phyloP scores from a whole-genome alignment of 2,113 vertebrate genomes.

The Eidolon helvum region DNA sequence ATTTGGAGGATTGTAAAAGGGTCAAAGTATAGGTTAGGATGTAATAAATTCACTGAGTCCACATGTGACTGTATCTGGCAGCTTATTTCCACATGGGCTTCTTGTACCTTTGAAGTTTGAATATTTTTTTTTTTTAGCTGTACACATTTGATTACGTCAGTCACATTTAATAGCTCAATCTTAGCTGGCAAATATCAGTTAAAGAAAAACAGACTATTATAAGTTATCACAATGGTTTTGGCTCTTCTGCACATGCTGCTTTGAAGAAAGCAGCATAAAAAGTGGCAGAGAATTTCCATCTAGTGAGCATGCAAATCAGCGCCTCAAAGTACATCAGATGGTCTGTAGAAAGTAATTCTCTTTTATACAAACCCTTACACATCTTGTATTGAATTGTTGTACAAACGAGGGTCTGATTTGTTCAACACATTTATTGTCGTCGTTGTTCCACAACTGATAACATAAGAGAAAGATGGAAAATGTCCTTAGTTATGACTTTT shows the following conservation, averaged over 20 bases:
- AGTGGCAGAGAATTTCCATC: not conserved
- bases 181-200: not conserved
- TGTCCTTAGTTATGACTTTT: not conserved
- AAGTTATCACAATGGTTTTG: not conserved
- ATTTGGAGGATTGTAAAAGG: conserved; percentile 56
- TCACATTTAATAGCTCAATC: not conserved
- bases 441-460: not conserved
- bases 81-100: conserved; percentile 12
- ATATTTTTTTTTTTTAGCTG: conserved; percentile 9
- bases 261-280: not conserved
- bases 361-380: not conserved
- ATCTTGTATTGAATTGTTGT: not conserved
- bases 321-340: not conserved
- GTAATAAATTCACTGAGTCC: conserved; percentile 33
- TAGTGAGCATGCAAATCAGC: not conserved
- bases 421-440: not conserved
- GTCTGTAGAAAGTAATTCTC: not conserved
- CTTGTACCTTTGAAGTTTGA: not conserved
- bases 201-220: not conserved
- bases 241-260: not conserved
- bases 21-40: conserved; percentile 35
- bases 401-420: not conserved
- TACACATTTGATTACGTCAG: not conserved
- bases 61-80: not conserved
- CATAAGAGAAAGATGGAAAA: not conserved